Evolutionary conservation across 2,888 invertebrate species (phyloP), one percentile per base, ranked within the genome.

Genomic region (Digitonthophagus gazella): DNA sequence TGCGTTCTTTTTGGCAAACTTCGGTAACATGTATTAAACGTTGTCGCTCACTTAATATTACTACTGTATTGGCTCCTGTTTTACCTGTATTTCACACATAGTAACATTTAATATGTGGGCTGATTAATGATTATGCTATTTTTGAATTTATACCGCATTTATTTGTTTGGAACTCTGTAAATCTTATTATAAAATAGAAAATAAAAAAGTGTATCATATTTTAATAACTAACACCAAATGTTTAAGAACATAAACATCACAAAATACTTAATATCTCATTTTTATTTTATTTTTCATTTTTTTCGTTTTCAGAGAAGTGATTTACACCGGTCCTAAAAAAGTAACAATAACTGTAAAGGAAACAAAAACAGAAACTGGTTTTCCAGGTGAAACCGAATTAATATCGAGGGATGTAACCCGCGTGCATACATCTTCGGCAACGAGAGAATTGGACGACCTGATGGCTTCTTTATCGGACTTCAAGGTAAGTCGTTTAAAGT

Each of bases 381-480:
- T 81, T 73, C 83, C 83, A 8, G 82, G 88, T 81, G 71, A 85
- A 83, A 73, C 87, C 80, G 65, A 88, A 85, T 77, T 83, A 64
- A 76, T 82, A 64, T 81, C 88, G 18, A 86, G 86, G 74, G 87
- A 88, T 72, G 84, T 87, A 72, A 86, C 86, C 14, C 86, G 87
- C 58, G 86, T 80, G 2, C 76, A 78, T 54, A 74, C 80, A 15
- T 77, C 80, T 4, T 92, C 93, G 71, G 97, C 97, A 44, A 97
- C 97, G 16, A 91, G 92, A 82, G 97, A 98, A 82, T 86, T 98
- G 71, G 97, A 98, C 79, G 97, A 97, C 80, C 87, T 98, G 71
- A 97, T 98, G 97, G 95, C 95, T 1, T 95, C 96, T 3, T 85
- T 98, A 8, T 96, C 96, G 0, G 96, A 96, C 81, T 95, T 97